phyloP scores from a whole-genome alignment of 2,888 invertebrate species.

The Netelia fuscicornis region DNA sequence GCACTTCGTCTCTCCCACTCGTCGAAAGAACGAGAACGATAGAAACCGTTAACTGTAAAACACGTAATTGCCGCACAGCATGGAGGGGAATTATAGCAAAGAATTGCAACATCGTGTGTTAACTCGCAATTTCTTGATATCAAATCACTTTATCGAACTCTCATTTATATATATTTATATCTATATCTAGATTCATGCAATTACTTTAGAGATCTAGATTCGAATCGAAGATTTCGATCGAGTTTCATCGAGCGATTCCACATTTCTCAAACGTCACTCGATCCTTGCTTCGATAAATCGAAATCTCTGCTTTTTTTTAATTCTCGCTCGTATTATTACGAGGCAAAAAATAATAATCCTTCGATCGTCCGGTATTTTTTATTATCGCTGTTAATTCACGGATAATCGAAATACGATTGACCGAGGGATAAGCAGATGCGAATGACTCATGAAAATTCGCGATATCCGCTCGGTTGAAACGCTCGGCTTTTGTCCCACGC shows the following conservation, averaged over 20 bases:
- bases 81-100: constrained; percentile 51
- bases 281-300: neutral
- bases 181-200: constrained; percentile 8
- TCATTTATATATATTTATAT: constrained; percentile 2
- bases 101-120: constrained; percentile 56
- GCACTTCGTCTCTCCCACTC: constrained; percentile 4
- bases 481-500: neutral
- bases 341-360: neutral
- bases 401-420: constrained; percentile 46
- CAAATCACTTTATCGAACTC: constrained; percentile 51
- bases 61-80: constrained; percentile 53
- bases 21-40: neutral
- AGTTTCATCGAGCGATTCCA: neutral
- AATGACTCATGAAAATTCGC: neutral
- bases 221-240: constrained; percentile 40
- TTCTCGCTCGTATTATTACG: neutral
- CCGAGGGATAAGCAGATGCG: constrained; percentile 46
- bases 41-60: constrained; percentile 55
- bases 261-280: neutral
- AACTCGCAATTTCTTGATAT: constrained; percentile 50
- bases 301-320: neutral
- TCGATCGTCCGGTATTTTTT: neutral
- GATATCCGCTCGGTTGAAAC: neutral
- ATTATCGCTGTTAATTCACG: constrained; percentile 28
- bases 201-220: neutral